These are phyloP conservation scores for Erinaceus europaeus DNA, from an alignment of 2,113 vertebrate species.

Conservation along the genomic window DNA sequence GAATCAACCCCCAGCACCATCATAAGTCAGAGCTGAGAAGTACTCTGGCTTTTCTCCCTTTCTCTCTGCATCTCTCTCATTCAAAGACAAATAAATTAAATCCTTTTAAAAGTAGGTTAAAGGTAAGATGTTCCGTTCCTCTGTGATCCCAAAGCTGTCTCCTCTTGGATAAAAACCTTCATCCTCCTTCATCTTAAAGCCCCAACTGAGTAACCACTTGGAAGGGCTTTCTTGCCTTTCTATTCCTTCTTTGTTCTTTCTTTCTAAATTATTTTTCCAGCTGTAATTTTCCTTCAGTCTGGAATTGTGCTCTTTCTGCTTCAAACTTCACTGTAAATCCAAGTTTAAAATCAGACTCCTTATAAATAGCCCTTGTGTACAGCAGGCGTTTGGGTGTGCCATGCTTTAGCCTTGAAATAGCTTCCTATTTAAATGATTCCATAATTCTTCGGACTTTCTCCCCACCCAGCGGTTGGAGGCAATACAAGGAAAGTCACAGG, in stretches of 20 bases:
- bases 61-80: too few relatives aligned
- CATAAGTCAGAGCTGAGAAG: too few relatives aligned
- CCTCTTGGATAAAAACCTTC: constrained; percentile 40
- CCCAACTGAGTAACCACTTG: constrained; percentile 60
- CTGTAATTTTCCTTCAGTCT: constrained; percentile 58
- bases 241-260: too few relatives aligned
- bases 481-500: background rate
- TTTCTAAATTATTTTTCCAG: constrained; percentile 62
- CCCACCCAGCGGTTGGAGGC: background rate
- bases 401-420: background rate
- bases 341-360: constrained; percentile 40
- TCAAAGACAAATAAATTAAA: too few relatives aligned
- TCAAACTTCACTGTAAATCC: constrained; percentile 53
- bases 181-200: constrained; percentile 61
- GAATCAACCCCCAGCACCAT: too few relatives aligned
- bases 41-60: too few relatives aligned
- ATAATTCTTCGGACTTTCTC: background rate
- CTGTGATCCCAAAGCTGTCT: constrained; percentile 23
- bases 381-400: background rate
- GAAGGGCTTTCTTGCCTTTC: constrained; percentile 32
- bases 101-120: too few relatives aligned
- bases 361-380: constrained; percentile 51
- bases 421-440: background rate
- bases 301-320: constrained; percentile 61
- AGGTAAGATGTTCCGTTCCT: constrained; percentile 44